These are phyloP conservation scores for Steromphala cineraria DNA, from an alignment of 2,888 invertebrate genomes.

Conservation along the genomic window DNA sequence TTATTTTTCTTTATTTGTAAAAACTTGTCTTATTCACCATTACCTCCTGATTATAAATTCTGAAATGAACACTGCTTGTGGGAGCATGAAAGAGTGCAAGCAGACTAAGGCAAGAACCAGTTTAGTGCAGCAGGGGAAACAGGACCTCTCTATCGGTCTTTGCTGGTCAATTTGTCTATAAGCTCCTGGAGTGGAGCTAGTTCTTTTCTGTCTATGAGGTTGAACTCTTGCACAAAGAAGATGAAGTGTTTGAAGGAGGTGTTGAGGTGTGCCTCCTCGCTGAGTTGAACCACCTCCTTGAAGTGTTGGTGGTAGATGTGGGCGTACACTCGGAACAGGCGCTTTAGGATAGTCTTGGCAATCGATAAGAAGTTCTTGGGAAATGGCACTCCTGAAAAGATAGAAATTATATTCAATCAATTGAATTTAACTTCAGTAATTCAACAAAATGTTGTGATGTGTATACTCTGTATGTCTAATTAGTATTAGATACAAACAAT, in stretches of 20 bases:
- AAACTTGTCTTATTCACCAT: too few relatives aligned
- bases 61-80: too few relatives aligned
- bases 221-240: constrained; percentile 97
- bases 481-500: too few relatives aligned
- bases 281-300: constrained; percentile 94
- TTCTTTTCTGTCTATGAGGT: constrained; percentile 96
- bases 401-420: neutral
- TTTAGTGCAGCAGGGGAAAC: too few relatives aligned
- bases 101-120: too few relatives aligned
- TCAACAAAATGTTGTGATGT: too few relatives aligned
- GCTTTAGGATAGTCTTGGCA: constrained; percentile 98
- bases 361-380: constrained; percentile 97
- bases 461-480: too few relatives aligned
- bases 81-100: too few relatives aligned
- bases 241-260: constrained; percentile 99
- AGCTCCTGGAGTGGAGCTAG: constrained; percentile 97
- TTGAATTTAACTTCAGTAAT: too few relatives aligned
- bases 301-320: constrained; percentile 99
- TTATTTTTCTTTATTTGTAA: too few relatives aligned
- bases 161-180: constrained; percentile 82
- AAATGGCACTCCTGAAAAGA: constrained; percentile 90
- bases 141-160: constrained; percentile 39
- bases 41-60: too few relatives aligned
- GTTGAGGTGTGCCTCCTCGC: constrained; percentile 98
- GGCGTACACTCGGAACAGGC: constrained; percentile 98